Evolutionary conservation across 2,113 vertebrate species (phyloP), one percentile per base, ranked within the genome.

Genomic region (Burhinus bistriatus): DNA sequence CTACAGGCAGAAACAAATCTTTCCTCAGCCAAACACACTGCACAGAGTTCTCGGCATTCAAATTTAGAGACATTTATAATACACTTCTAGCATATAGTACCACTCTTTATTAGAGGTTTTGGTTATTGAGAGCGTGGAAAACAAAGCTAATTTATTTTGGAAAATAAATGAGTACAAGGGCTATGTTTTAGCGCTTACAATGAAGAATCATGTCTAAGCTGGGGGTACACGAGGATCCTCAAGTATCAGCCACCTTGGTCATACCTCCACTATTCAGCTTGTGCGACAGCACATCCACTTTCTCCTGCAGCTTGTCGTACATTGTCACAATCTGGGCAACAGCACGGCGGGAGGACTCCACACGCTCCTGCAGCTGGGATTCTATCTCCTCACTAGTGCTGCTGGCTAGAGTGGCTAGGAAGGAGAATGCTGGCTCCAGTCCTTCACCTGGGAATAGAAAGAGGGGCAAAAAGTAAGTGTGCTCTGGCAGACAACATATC

Each of bases 331-430:
- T 99, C 51, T 98, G 99, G 58, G 97, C 98, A 71, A 99, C 99
- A 55, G 99, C 99, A 87, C 98, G 98, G 38, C 98, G 98, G 70
- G 99, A 99, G 20, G 98, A 99, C 95, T 99, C 99, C 73, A 99
- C 98, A 10, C 99, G 98, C 89, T 99, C 99, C 97, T 99, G 99
- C 51, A 99, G 98, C 97, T 99, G 99, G 22, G 99, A 99, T 61
- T 99, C 99, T 98, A 99, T 99, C 97, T 99, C 99, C 80, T 99
- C 99, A 65, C 99, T 99, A 96, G 98, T 99, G 98, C 99, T 99
- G 97, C 99, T 99, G 38, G 99, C 99, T 97, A 99, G 96, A 7
- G 98, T 99, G 49, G 99, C 99, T 86, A 99, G 97, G 97, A 99
- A 99, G 78, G 99, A 99, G 94, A 99, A 99, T 9, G 98, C 96